Evolutionary conservation across 1,140 invertebrate species (phyloP).

Genomic region (Macrocentrus cingulum): DNA sequence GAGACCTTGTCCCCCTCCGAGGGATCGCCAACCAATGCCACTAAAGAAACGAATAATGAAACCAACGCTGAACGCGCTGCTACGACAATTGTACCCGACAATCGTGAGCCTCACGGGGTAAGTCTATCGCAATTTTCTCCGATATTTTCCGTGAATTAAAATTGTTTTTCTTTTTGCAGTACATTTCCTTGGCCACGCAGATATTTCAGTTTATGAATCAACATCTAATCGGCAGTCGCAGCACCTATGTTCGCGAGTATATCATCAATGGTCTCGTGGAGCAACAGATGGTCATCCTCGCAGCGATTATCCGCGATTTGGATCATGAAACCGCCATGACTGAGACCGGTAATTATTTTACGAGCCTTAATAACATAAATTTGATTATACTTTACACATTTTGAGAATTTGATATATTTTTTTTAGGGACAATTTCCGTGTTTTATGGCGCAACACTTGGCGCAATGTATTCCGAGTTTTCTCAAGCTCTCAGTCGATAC

Average conservation of each 20-base stretch:
- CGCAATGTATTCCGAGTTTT: slow-evolving; percentile 77
- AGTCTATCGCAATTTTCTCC: no score
- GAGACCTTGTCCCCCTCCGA: slow-evolving; percentile 83
- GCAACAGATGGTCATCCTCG: slow-evolving; percentile 78
- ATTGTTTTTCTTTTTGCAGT: slow-evolving; percentile 60
- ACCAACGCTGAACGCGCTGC: slow-evolving; percentile 53
- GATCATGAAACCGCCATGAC: slow-evolving; percentile 80
- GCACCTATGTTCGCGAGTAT: slow-evolving; percentile 59
- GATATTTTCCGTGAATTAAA: slow-evolving; percentile 35
- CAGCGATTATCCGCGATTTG: slow-evolving; percentile 81
- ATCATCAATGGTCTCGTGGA: slow-evolving; percentile 68
- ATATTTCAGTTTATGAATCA: slow-evolving; percentile 76
- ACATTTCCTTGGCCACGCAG: slow-evolving; percentile 76
- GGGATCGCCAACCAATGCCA: slow-evolving; percentile 50
- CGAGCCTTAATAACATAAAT: slow-evolving; percentile 22
- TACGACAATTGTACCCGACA: slow-evolving; percentile 77
- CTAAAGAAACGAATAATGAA: slow-evolving; percentile 63
- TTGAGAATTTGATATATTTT: slow-evolving; percentile 16
- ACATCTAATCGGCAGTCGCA: slow-evolving; percentile 69
- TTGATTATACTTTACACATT: slow-evolving; percentile 3
- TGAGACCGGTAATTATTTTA: slow-evolving; percentile 66
- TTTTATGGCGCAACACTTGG: slow-evolving; percentile 72
- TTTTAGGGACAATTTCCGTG: slow-evolving; percentile 70
- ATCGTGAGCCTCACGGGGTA: slow-evolving; percentile 86
- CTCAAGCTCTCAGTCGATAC: slow-evolving; percentile 75